Percentiles rank a stretch among this genome's conserved stretches.
These are phyloP conservation scores for Cololabis saira DNA, from an alignment of 2,113 vertebrate species.

Conservation along the genomic window DNA sequence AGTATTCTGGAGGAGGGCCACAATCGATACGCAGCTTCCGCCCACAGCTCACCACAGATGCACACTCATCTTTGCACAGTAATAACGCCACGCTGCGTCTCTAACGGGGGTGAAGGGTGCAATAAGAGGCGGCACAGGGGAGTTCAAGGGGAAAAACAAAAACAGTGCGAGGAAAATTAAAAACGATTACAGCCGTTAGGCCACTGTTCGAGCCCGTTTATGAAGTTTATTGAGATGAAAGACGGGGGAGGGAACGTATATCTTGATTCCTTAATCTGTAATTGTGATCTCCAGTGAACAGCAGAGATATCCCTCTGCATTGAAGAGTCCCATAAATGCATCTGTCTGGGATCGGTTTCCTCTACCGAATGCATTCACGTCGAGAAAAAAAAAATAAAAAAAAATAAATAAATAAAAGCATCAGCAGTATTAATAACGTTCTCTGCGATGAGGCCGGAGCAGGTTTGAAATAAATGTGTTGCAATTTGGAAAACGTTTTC, in stretches of 20 bases:
- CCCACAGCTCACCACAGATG: conserved; percentile 27
- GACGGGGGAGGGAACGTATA: conserved; percentile 23
- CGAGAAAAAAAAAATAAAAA: conserved; percentile 55
- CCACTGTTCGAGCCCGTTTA: conserved; percentile 52
- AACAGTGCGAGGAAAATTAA: conserved; percentile 61
- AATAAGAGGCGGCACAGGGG: conserved; percentile 56
- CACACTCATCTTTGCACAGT: conserved; percentile 29
- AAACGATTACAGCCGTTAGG: conserved; percentile 51
- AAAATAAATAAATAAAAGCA: too few species aligned
- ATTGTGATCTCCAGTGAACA: conserved; percentile 45
- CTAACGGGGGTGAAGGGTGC: conserved; percentile 43
- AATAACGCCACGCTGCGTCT: conserved; percentile 46
- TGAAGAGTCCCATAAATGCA: conserved; percentile 59
- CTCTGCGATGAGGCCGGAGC: conserved; percentile 41
- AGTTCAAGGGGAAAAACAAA: conserved; percentile 52
- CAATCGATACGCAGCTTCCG: conserved; percentile 65
- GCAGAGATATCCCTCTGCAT: conserved; percentile 65
- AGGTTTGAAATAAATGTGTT: conserved; percentile 68
- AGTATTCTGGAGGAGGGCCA: conserved; percentile 66
- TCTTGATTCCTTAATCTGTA: conserved; percentile 73
- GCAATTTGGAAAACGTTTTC: conserved; percentile 62
- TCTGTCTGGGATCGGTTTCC: conserved; percentile 72
- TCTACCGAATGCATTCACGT: conserved; percentile 56
- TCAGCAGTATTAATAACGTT: conserved; percentile 70
- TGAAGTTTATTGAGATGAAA: conserved; percentile 42